A percentile compares a stretch with the other conserved stretches of the same genome.
phyloP scores from a whole-genome alignment of 2,888 invertebrate species.

The Opisthograptis luteolata region DNA sequence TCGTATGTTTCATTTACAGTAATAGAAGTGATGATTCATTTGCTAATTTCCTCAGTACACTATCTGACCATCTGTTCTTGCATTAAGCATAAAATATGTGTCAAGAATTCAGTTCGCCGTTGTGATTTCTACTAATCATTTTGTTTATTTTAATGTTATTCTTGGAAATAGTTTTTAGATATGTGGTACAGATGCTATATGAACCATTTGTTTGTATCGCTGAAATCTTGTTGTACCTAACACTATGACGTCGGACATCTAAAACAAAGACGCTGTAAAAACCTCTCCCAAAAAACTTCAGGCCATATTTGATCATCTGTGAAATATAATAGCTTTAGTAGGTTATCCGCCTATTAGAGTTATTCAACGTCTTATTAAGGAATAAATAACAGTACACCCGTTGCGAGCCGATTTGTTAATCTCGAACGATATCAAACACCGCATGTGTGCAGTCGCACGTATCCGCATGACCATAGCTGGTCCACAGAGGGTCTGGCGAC shows the following conservation, averaged over 20 bases:
- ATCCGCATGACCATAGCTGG: constrained; percentile 62
- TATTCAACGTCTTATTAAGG: constrained; percentile 13
- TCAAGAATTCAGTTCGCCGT: constrained; percentile 41
- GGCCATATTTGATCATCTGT: not conserved
- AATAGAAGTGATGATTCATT: constrained; percentile 69
- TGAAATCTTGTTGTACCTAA: too few species aligned
- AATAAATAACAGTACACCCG: constrained; percentile 29
- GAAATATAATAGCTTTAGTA: not conserved
- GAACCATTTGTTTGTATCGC: not conserved
- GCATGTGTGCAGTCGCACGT: constrained; percentile 59
- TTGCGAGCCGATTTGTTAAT: constrained; percentile 49
- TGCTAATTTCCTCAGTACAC: constrained; percentile 65
- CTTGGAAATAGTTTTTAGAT: constrained; percentile 17
- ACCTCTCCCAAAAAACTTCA: not conserved
- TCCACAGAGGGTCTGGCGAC: constrained; percentile 68
- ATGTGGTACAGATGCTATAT: not conserved
- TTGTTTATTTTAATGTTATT: constrained; percentile 30
- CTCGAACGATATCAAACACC: constrained; percentile 55
- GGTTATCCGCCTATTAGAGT: not conserved
- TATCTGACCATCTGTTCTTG: constrained; percentile 76
- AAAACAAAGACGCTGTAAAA: too few species aligned
- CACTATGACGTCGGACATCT: too few species aligned
- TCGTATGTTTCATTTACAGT: constrained; percentile 66
- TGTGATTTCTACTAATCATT: constrained; percentile 41
- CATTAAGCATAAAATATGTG: constrained; percentile 68